Conservation (phyloP, 2,888 invertebrate genomes). For the Villa cingulata region DNA sequence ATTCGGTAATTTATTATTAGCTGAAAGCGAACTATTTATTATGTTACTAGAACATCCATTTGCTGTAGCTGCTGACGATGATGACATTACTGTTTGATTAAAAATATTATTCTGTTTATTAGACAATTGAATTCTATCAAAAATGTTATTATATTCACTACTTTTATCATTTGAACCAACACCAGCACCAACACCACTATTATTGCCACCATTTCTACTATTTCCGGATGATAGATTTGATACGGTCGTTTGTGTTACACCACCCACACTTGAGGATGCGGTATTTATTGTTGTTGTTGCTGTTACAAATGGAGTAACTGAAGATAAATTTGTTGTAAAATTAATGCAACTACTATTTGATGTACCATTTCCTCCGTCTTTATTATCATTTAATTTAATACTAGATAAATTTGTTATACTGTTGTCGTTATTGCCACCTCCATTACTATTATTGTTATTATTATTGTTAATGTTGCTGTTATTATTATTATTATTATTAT, state of each 20-base stretch:
- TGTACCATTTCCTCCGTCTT: slow-evolving; percentile 7
- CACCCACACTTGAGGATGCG: no score
- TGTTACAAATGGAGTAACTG: no score
- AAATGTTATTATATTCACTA: no score
- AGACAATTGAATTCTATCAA: no score
- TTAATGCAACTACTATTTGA: slow-evolving; percentile 10
- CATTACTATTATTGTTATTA: slow-evolving; percentile 1
- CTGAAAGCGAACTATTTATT: no score
- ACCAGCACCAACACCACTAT: background rate
- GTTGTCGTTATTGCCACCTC: background rate
- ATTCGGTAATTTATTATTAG: no score
- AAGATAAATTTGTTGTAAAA: slow-evolving; percentile 4
- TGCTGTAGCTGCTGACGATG: slow-evolving; percentile 1
- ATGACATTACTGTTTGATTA: background rate
- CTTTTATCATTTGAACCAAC: background rate
- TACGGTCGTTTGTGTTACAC: background rate
- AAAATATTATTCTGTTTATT: no score
- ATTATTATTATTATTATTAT: background rate
- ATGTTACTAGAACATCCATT: background rate
- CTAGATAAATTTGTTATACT: slow-evolving; percentile 6
- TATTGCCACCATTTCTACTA: background rate
- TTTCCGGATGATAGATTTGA: background rate
- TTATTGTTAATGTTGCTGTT: background rate
- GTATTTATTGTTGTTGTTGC: no score
- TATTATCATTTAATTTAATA: slow-evolving; percentile 13